Percentiles rank a stretch among this genome's conserved stretches.
These are phyloP conservation scores for Hylia prasina DNA, from an alignment of 2,113 vertebrate genomes.

Conservation along the genomic window DNA sequence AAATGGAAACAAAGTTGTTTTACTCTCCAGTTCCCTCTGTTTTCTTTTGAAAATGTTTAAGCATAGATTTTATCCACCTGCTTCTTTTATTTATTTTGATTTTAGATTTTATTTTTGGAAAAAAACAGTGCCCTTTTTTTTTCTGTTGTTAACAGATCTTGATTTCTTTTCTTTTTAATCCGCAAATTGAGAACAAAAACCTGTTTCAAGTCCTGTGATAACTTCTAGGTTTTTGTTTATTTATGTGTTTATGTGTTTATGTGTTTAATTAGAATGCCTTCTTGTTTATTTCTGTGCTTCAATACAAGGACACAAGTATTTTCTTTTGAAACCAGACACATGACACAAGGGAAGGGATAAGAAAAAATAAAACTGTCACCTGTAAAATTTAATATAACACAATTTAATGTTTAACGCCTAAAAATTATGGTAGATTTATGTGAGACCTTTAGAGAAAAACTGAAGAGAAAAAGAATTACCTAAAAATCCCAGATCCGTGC, in stretches of 20 bases:
- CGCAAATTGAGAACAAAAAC: not conserved
- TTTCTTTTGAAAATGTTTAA: not conserved
- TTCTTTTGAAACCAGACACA: not conserved
- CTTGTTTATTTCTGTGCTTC: not conserved
- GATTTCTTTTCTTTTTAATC: not conserved
- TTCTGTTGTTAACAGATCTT: not conserved
- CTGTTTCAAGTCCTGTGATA: not conserved
- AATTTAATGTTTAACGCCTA: not conserved
- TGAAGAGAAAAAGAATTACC: not conserved
- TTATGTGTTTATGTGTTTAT: rapidly evolving
- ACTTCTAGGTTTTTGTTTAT: not conserved
- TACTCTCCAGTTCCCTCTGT: not conserved
- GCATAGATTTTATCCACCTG: not conserved
- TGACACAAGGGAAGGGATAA: not conserved
- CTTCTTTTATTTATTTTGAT: not conserved
- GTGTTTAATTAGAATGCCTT: too few relatives aligned
- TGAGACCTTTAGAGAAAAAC: not conserved
- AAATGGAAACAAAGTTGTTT: not conserved
- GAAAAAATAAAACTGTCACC: not conserved
- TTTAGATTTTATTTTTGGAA: not conserved
- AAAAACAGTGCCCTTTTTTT: not conserved
- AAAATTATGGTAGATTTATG: not conserved
- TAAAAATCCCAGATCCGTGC: not conserved
- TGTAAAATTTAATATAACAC: not conserved
- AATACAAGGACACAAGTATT: not conserved